Evolutionary conservation across 2,797 vertebrate species (phyloP).

Genomic region (Sardinella longiceps): DNA sequence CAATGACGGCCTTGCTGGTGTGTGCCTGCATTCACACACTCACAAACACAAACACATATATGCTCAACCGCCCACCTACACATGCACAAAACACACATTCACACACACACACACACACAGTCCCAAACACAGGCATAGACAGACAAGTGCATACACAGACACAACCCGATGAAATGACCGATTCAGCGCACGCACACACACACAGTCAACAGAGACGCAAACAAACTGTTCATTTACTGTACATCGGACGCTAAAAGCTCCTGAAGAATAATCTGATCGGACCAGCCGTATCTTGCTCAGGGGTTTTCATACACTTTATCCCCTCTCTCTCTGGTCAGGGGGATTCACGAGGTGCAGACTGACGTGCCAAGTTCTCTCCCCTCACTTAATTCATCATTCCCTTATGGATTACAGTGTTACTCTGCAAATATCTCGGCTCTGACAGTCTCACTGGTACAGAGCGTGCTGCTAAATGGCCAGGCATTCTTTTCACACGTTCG

Average conservation of each 20-base stretch:
- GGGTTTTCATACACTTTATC: background rate
- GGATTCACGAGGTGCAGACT: background rate
- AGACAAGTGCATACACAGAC: background rate
- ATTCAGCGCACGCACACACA: background rate
- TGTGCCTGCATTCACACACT: background rate
- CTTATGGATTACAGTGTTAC: slow-evolving; percentile 4
- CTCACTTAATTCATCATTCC: background rate
- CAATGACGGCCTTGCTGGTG: too few relatives aligned
- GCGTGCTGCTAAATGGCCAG: background rate
- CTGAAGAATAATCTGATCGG: background rate
- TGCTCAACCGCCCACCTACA: background rate
- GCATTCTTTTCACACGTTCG: slow-evolving; percentile 1
- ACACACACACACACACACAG: background rate
- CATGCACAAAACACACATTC: background rate
- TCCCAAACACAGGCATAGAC: background rate
- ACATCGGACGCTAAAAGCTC: background rate
- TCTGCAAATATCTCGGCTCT: background rate
- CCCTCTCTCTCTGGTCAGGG: background rate
- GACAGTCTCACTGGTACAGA: background rate
- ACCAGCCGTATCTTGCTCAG: background rate
- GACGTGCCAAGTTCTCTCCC: background rate
- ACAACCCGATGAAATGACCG: background rate
- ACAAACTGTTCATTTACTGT: background rate
- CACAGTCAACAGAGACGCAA: background rate
- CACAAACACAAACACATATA: background rate